Conservation (phyloP, 2,888 invertebrate genomes). For the Trypoxylon attenuatum region DNA sequence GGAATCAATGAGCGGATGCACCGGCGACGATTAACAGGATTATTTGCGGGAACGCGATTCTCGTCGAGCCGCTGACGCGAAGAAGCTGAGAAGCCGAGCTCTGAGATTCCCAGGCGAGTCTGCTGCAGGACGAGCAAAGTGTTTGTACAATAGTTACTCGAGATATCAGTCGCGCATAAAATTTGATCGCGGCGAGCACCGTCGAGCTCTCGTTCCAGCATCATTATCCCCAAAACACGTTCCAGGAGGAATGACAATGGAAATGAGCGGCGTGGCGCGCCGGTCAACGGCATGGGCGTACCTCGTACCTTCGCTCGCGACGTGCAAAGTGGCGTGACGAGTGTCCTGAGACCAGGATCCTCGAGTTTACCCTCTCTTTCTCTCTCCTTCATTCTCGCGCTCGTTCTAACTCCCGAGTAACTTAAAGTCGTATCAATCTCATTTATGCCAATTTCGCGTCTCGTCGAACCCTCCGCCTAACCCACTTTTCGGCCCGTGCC, state of each 20-base stretch:
- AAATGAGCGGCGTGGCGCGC: conserved; percentile 43
- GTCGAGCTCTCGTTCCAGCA: conserved; percentile 25
- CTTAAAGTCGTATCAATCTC: conserved; percentile 74
- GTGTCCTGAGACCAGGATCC: conserved; percentile 48
- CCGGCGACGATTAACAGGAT: too few species aligned
- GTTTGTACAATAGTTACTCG: neutral
- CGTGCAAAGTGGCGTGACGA: conserved; percentile 65
- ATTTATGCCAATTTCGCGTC: conserved; percentile 72
- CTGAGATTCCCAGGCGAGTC: neutral
- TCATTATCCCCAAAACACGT: conserved; percentile 52
- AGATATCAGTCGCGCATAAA: conserved; percentile 1
- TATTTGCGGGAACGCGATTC: neutral
- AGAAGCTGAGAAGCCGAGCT: neutral
- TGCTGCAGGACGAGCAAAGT: neutral
- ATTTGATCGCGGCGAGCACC: conserved; percentile 6
- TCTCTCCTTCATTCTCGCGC: conserved; percentile 1
- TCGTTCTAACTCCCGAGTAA: conserved; percentile 60
- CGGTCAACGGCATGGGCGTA: conserved; percentile 46
- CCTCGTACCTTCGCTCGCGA: conserved; percentile 17
- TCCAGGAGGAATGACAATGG: conserved; percentile 41
- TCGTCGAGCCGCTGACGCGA: neutral
- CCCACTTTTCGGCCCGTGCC: conserved; percentile 33
- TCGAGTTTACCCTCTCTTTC: conserved; percentile 23
- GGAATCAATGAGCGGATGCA: too few species aligned
- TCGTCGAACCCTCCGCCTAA: conserved; percentile 43